Evolutionary conservation across 2,888 invertebrate genomes (phyloP), one percentile per base, ranked within the genome.

Genomic region (Nymphalis c-album): DNA sequence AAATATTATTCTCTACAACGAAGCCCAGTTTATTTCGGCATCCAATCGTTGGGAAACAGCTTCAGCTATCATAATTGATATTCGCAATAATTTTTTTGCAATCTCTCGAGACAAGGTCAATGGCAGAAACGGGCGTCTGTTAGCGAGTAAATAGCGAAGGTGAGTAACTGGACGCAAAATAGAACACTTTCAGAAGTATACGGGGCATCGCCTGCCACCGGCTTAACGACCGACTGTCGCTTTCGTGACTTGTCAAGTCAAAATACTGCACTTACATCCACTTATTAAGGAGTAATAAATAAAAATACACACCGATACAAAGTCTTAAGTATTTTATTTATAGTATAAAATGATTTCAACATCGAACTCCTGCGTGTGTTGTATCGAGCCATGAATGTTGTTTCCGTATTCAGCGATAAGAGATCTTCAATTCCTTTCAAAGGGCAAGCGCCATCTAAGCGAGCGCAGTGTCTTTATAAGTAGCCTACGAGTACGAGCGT

Each of bases 101-200:
- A 75, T 74, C 76, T 77, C 75, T 77, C 75, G 80, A 80, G 81
- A 84, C 90, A 90, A 91, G 91, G 91, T 91, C 91, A 91, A 90
- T 91, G 90, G 86, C 90, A 88, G 83, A 78, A 81, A 78, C 81
- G 77, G 80, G 79, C 85, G 86, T 88, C 87, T 87, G 88, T 84
- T 85, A 80, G 80, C 80, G 82, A 84, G 83, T 87, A 87, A 87
- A 88, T 87, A 87, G 81, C 86, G 81, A 79, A 78, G 76, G 84
- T 91, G 91, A 91, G 86, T 90, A 90, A 90, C 83, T 76, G 73
- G 77, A 71, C 68, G 82, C 58, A 73, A 90, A 89, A 88, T 90
- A 90, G 87, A 68, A 46, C 62, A 60, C 62, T 67, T 67, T 68
- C 64, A 60, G 55, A 61, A 48, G 59, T 78, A n/a, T n/a, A 82